Base-by-base conservation (phyloP, 2,888 invertebrate genomes). In the Euspilapteryx auroguttella region DNA sequence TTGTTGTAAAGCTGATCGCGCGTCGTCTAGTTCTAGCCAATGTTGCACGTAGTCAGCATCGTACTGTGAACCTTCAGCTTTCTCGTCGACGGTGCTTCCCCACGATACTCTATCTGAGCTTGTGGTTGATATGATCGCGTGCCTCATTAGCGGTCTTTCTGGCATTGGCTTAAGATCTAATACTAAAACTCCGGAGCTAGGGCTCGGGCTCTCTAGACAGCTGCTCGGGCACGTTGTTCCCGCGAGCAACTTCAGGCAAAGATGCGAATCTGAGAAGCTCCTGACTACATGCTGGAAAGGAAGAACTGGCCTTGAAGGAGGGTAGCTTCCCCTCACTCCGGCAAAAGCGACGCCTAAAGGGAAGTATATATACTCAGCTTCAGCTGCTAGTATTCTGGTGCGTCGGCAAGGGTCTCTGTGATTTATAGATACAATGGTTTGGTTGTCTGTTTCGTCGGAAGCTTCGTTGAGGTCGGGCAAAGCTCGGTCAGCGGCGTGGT, bases 31-130 rank as follows among this genome's bases (percentile, higher is more conserved):
- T 47, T 85, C 79, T 28, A 87, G 62, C 86, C 87, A 87, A 45
- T 87, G 86, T 48, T 87, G 86, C 25, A 87, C 83, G 40, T 85
- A 87, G 47, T 86, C 86, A 2, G 83, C 80, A 42, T 87, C 86
- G 66, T 83, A 86, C 36, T 79, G 76, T 1, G 79, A 73, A 24
- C 79, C 79, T 24, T 82, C 81, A 4, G 69, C 66, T 20, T 79
- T 66, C 21, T 82, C 81, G 28, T 82, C 82, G 12, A 68, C 51
- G 3, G 78, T 77, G 40, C 81, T 81, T 14, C 80, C 78, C 82
- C 82, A 82, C 1, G 81, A 81, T 0, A 69, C 66, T 36, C 73
- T 56, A 39, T 75, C 75, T 2, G 73, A 73, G 39, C 69, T 69
- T 3, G 69, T 69, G 2, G 68, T 71, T 2, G 71, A 65, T 25